These are phyloP conservation scores for Poeciliopsis paucimaculata DNA, from an alignment of 2,797 vertebrate genomes.

Conservation along the genomic window DNA sequence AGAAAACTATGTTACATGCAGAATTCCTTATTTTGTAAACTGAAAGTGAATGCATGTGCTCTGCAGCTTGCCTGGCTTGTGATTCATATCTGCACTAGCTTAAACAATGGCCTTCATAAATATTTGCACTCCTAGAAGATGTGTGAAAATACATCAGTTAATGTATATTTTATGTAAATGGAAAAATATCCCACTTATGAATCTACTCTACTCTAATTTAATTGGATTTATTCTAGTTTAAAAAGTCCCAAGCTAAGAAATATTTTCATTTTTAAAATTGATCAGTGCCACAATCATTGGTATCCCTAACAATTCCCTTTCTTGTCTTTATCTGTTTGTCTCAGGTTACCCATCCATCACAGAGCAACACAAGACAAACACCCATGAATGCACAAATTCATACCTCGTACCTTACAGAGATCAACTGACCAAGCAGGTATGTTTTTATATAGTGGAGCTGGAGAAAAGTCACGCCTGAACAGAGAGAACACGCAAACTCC, in stretches of 20 bases:
- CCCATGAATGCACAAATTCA: not conserved
- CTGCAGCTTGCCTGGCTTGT: not conserved
- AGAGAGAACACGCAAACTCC: not conserved
- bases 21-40: not conserved
- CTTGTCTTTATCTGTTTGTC: not conserved
- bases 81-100: not conserved
- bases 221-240: not conserved
- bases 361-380: not conserved
- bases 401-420: not conserved
- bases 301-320: not conserved
- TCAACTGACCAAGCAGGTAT: not conserved
- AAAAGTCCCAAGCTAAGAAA: not conserved
- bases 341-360: not conserved
- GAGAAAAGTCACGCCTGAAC: not conserved
- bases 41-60: not conserved
- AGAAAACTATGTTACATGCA: not conserved
- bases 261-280: not conserved
- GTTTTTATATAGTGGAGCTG: not conserved
- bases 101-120: not conserved
- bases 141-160: not conserved
- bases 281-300: not conserved
- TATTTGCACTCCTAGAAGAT: not conserved
- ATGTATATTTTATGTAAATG: not conserved
- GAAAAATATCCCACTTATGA: not conserved
- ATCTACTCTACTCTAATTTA: not conserved